Conservation (phyloP, 2,888 invertebrate species). For the Aspidiotus rigidus region DNA sequence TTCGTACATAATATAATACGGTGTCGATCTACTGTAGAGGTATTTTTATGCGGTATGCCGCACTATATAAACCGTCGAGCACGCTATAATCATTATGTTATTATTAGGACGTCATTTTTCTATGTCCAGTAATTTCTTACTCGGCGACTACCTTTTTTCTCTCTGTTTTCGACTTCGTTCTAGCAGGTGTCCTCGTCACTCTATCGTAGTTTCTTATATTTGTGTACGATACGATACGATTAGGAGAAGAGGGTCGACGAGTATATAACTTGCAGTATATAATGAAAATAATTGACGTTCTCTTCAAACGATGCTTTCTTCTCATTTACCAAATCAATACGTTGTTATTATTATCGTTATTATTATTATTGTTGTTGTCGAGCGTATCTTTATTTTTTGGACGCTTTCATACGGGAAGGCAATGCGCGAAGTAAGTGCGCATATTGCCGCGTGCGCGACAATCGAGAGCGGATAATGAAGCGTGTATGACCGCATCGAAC, state of each 20-base stretch:
- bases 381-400: constrained; percentile 23
- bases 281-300: constrained; percentile 29
- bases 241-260: too few relatives aligned
- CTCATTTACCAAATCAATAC: constrained; percentile 29
- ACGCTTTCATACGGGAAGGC: constrained; percentile 8
- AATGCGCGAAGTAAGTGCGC: constrained; percentile 31
- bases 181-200: constrained; percentile 1
- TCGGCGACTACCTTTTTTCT: constrained; percentile 3
- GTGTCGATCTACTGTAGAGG: too few relatives aligned
- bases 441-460: constrained; percentile 29
- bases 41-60: constrained; percentile 22
- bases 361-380: constrained; percentile 7
- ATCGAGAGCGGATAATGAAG: constrained; percentile 19
- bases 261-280: constrained; percentile 3
- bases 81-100: constrained; percentile 30
- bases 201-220: neutral
- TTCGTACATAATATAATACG: too few relatives aligned
- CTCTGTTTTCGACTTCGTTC: constrained; percentile 16
- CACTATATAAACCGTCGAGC: constrained; percentile 17
- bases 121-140: constrained; percentile 3
- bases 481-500: constrained; percentile 32
- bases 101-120: constrained; percentile 32
- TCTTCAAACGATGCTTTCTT: constrained; percentile 26
- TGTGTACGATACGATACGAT: neutral
- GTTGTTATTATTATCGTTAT: too few relatives aligned